phyloP scores from a whole-genome alignment of 2,888 invertebrate genomes.

The Lasius platythorax region DNA sequence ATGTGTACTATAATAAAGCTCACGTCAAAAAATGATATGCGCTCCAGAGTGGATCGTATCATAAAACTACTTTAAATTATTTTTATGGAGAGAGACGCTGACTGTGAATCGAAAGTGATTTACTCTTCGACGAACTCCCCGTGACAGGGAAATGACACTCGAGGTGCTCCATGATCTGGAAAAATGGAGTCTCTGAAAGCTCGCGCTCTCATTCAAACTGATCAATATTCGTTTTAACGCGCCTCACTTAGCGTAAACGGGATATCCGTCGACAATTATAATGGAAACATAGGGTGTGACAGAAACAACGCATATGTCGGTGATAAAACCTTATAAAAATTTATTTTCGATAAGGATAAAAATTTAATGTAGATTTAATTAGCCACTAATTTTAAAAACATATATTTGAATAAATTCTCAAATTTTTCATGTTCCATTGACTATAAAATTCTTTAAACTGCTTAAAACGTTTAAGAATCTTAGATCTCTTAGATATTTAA shows the following conservation, averaged over 20 bases:
- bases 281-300: slow-evolving; percentile 41
- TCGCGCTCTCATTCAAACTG: slow-evolving; percentile 34
- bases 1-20: neutral
- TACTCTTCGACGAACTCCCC: neutral
- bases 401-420: neutral
- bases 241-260: slow-evolving; percentile 54
- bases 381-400: neutral
- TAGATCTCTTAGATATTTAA: neutral
- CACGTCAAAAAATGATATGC: neutral
- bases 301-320: neutral
- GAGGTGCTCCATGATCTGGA: slow-evolving; percentile 70
- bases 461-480: neutral
- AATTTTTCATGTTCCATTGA: neutral
- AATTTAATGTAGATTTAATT: neutral
- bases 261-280: slow-evolving; percentile 60
- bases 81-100: slow-evolving; percentile 14
- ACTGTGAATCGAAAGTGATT: slow-evolving; percentile 24
- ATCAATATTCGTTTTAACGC: slow-evolving; percentile 65
- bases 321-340: neutral
- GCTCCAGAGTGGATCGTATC: neutral
- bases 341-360: neutral
- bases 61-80: slow-evolving; percentile 24
- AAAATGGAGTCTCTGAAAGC: slow-evolving; percentile 64
- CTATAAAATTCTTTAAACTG: neutral
- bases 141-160: slow-evolving; percentile 42